A percentile compares a stretch with the other conserved stretches of the same genome.
Evolutionary conservation across 1,140 invertebrate genomes (phyloP).

Genomic region (Orchestia grillus): DNA sequence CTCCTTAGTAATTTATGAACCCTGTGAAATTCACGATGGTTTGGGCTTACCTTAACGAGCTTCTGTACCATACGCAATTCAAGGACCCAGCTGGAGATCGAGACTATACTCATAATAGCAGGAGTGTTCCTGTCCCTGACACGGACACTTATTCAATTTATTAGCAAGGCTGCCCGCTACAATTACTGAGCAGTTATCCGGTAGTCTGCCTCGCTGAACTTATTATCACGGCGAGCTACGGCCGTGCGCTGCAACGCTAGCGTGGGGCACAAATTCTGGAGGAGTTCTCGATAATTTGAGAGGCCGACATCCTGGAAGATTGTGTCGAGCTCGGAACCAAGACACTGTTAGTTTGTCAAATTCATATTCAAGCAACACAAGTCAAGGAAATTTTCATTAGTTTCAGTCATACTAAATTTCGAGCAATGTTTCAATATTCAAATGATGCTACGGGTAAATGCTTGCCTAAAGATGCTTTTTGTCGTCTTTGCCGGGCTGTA

Average conservation of each 20-base stretch:
- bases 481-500: neutral
- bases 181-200: conserved; percentile 14
- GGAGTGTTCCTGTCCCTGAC: neutral
- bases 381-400: neutral
- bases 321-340: neutral
- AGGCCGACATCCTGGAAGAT: neutral
- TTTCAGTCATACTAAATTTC: neutral
- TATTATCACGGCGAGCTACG: neutral
- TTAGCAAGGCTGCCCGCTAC: neutral
- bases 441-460: neutral
- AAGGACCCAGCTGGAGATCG: neutral
- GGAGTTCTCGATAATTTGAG: neutral
- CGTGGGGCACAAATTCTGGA: neutral
- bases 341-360: neutral
- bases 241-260: neutral
- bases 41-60: neutral
- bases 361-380: neutral
- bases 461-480: too few species aligned
- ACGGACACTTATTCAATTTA: conserved; percentile 40
- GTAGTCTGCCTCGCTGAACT: conserved; percentile 5
- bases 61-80: neutral
- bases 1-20: neutral
- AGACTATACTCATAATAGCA: neutral
- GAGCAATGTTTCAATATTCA: neutral
- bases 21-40: neutral